Evolutionary conservation across 2,797 vertebrate species (phyloP).

Genomic region (Epinephelus coioides): DNA sequence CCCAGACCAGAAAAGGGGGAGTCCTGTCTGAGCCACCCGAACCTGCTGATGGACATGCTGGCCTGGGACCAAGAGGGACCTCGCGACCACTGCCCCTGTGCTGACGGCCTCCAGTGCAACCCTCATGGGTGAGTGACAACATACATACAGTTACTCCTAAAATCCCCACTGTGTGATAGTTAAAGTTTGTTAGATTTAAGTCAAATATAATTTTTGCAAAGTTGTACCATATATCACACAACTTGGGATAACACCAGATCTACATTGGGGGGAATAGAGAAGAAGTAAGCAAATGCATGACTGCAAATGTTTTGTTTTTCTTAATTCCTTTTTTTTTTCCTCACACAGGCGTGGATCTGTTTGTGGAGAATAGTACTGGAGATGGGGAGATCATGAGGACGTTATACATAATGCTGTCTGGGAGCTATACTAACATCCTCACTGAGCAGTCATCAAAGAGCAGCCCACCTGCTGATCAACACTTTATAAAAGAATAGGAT

Average conservation of each 20-base stretch:
- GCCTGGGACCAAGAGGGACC: conserved; percentile 94
- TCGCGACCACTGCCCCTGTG: conserved; percentile 91
- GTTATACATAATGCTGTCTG: background rate
- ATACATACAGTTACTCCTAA: fast-evolving
- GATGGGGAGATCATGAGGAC: conserved; percentile 2
- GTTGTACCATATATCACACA: background rate
- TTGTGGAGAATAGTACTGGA: conserved; percentile 60
- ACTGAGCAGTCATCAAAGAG: conserved; percentile 26
- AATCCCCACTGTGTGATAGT: background rate
- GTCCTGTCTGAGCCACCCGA: conserved; percentile 87
- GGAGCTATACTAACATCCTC: background rate
- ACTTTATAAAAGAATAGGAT: conserved; percentile 6
- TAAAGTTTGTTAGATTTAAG: no score
- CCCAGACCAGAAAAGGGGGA: conserved; percentile 88
- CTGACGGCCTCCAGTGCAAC: conserved; percentile 88
- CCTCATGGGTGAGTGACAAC: conserved; percentile 85
- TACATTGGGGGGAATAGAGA: background rate
- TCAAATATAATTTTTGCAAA: background rate
- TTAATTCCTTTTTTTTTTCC: background rate
- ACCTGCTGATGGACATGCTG: conserved; percentile 91
- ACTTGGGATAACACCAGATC: background rate
- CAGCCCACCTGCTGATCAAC: conserved; percentile 6
- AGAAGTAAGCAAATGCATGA: background rate
- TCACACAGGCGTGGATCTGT: conserved; percentile 67
- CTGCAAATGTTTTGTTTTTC: background rate